A percentile compares a stretch with the other conserved stretches of the same genome.
Evolutionary conservation across 2,888 invertebrate species (phyloP).

Genomic region (Seladonia tumulorum): DNA sequence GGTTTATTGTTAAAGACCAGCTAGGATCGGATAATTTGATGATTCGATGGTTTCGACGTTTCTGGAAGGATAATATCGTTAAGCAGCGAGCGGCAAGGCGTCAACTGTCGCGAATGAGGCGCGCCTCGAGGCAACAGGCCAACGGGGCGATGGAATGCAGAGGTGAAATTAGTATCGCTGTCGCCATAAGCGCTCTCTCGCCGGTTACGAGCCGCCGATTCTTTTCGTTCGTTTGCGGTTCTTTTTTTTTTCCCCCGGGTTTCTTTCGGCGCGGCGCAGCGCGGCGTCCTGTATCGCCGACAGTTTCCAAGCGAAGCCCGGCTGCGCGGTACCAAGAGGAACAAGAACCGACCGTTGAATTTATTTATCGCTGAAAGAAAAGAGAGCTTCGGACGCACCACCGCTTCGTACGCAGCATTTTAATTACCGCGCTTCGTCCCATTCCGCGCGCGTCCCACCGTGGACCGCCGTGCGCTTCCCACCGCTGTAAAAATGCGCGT

Average conservation of each 20-base stretch:
- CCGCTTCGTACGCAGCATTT: conserved; percentile 62
- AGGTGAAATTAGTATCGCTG: conserved; percentile 75
- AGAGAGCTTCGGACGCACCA: conserved; percentile 44
- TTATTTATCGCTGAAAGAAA: conserved; percentile 58
- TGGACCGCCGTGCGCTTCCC: conserved; percentile 40
- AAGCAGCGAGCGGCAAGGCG: conserved; percentile 19
- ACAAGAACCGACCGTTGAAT: conserved; percentile 45
- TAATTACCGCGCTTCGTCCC: conserved; percentile 61
- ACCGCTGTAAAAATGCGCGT: conserved; percentile 39
- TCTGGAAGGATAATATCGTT: conserved; percentile 41
- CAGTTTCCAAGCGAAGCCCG: conserved; percentile 56
- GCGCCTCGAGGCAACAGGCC: conserved; percentile 57
- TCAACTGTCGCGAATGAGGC: conserved; percentile 55
- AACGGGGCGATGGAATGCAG: conserved; percentile 70
- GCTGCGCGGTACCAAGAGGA: conserved; percentile 37
- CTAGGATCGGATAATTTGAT: not conserved
- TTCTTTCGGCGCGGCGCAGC: conserved; percentile 26
- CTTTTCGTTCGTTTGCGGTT: conserved; percentile 39
- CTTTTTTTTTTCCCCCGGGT: conserved; percentile 34
- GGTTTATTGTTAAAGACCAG: no score
- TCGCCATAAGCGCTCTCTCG: conserved; percentile 66
- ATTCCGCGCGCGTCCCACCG: conserved; percentile 51
- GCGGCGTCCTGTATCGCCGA: conserved; percentile 28
- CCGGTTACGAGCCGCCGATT: conserved; percentile 58
- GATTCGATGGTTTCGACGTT: not conserved